phyloP scores from a whole-genome alignment of 2,113 vertebrate species.

The Eudyptes chrysolophus region DNA sequence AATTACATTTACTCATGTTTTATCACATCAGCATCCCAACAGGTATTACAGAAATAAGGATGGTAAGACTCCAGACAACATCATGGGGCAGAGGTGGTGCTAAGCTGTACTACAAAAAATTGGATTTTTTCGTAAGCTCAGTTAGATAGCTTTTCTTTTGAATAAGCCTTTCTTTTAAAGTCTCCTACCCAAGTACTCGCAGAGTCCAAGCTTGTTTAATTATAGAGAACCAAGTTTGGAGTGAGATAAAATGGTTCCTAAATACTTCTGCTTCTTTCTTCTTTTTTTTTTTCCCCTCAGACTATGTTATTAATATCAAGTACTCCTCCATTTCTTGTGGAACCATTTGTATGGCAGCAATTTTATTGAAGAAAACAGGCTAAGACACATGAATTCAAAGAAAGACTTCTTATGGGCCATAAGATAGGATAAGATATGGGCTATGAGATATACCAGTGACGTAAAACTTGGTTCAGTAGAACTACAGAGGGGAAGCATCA shows the following conservation, averaged over 20 bases:
- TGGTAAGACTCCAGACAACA: not conserved
- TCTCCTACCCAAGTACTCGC: not conserved
- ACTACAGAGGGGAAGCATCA: not conserved
- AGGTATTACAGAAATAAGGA: not conserved
- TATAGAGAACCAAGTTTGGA: not conserved
- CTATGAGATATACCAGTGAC: not conserved
- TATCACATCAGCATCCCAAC: not conserved
- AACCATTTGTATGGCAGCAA: not conserved
- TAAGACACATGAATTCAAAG: not conserved
- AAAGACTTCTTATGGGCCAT: not conserved
- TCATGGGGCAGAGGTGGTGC: not conserved
- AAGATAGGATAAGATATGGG: not conserved
- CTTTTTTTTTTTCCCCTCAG: not conserved
- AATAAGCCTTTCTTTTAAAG: not conserved
- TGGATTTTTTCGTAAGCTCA: not conserved
- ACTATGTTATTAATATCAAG: too few species aligned
- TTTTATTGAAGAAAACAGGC: not conserved
- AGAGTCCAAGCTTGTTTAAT: not conserved
- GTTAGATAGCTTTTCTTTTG: not conserved
- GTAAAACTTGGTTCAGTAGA: rapidly evolving
- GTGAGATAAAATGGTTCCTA: not conserved
- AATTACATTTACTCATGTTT: not conserved
- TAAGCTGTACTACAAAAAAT: not conserved
- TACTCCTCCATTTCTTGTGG: not conserved
- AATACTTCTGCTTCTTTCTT: not conserved